These are phyloP conservation scores for Mormyrus iriodes DNA, from an alignment of 2,113 vertebrate genomes.

Conservation along the genomic window DNA sequence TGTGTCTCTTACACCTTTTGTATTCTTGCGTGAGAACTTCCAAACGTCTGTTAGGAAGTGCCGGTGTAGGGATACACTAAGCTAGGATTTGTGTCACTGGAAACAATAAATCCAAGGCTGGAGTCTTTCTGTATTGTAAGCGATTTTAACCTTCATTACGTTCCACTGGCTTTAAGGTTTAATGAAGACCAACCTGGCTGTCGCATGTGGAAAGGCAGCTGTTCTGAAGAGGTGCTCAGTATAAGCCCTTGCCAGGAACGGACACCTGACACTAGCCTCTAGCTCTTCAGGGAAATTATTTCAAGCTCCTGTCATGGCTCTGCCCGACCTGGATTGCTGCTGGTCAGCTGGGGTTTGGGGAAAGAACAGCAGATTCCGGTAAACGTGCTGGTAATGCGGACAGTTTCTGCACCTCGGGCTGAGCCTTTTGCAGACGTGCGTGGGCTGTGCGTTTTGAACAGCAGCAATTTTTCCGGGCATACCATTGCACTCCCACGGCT, in stretches of 20 bases:
- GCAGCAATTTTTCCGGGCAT: conserved; percentile 41
- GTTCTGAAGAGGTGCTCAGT: background rate
- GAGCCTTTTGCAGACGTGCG: background rate
- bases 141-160: background rate
- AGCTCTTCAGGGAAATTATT: background rate
- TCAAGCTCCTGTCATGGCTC: background rate
- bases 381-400: conserved; percentile 9
- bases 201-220: background rate
- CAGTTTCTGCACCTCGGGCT: conserved; percentile 4
- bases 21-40: background rate
- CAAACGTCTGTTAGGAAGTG: background rate
- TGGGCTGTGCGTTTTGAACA: conserved; percentile 24
- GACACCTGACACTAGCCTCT: background rate
- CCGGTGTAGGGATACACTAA: background rate
- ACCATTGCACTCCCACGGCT: conserved; percentile 50
- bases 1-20: background rate
- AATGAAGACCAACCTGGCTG: background rate
- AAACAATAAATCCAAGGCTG: background rate
- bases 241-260: background rate
- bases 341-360: background rate
- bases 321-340: background rate
- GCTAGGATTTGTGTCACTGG: background rate
- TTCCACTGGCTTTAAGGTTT: background rate
- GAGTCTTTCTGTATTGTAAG: background rate
- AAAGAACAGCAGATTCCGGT: conserved; percentile 7